Evolutionary conservation across 2,113 vertebrate genomes (phyloP), one percentile per base, ranked within the genome.

Genomic region (Pterocles orientalis): DNA sequence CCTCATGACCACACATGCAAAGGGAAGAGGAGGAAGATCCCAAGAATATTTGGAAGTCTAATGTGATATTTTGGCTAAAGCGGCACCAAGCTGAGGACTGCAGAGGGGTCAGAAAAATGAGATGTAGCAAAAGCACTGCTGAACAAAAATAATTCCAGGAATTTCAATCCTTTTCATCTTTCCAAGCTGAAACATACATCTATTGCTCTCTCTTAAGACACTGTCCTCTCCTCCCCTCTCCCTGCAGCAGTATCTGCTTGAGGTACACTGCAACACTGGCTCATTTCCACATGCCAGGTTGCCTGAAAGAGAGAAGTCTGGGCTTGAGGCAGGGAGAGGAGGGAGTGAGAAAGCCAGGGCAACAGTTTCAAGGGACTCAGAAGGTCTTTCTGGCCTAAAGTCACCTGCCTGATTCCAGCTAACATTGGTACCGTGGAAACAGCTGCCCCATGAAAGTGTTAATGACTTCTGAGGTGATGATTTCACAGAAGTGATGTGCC

Each of bases 221-320:
- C 41, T 20, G 51, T 56, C 41, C 72, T 66, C 77, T 21, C 39
- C 64, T 72, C 39, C 23, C 25, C 53, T 2, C 75, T 82, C 64
- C 78, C 93, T 82, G 78, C 83, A 94, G 90, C 78, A 77, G 39
- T 57, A 68, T 69, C 87, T 92, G 78, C 87, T 80, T 79, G 84
- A 76, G 86, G 57, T 48, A 80, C 65, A 48, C 92, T 92, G 91
- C 91, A 94, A 75, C 1, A 3, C 2, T 90, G 96, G 94, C 94
- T 93, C 90, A 29, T 41, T 95, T 95, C 96, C 96, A 96, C 56
- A 70, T 88, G 93, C 50, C 92, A 82, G 79, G 1, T 1, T 56
- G 79, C 47, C 82, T 88, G 78, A 57, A 50, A 82, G 39, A 92
- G 53, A 60, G 43, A 57, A 70, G 39, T 36, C 70, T 72, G 57